Conservation (phyloP, 2,113 vertebrate species). For the Esox niger region DNA sequence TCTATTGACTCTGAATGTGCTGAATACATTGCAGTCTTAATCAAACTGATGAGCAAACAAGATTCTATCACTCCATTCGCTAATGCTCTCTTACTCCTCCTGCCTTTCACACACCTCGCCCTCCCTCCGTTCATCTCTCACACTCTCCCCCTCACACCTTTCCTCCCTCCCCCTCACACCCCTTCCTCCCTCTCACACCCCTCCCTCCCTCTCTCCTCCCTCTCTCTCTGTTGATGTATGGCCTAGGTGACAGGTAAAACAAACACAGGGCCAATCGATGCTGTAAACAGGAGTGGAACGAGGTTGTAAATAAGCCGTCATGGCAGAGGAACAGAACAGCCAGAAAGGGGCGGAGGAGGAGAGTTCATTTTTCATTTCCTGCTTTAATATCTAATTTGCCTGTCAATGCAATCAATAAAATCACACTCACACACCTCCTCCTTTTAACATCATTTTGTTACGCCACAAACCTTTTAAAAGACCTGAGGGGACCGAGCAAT, state of each 20-base stretch:
- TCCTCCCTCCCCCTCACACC: not conserved
- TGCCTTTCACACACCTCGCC: not conserved
- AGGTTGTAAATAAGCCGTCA: constrained; percentile 36
- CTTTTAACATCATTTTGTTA: constrained; percentile 46
- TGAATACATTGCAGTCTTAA: constrained; percentile 25
- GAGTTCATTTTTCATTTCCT: constrained; percentile 39
- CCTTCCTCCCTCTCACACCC: not conserved
- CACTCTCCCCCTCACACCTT: no score
- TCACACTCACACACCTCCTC: constrained; percentile 25
- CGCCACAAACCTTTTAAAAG: not conserved
- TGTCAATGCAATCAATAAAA: constrained; percentile 44
- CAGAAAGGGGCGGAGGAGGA: not conserved
- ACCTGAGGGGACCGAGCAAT: constrained; percentile 1
- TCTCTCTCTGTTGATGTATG: constrained; percentile 36
- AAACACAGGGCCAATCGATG: constrained; percentile 42
- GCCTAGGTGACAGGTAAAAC: constrained; percentile 35
- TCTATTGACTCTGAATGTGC: not conserved
- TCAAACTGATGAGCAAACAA: constrained; percentile 36
- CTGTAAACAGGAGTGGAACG: constrained; percentile 47
- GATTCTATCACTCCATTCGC: constrained; percentile 11
- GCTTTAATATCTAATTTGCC: constrained; percentile 39
- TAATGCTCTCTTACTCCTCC: not conserved
- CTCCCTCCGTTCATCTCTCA: not conserved
- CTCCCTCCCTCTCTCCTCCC: constrained; percentile 9
- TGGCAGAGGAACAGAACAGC: constrained; percentile 37